Evolutionary conservation across 2,797 vertebrate genomes (phyloP), one percentile per base, ranked within the genome.

Genomic region (Dipus sagitta): DNA sequence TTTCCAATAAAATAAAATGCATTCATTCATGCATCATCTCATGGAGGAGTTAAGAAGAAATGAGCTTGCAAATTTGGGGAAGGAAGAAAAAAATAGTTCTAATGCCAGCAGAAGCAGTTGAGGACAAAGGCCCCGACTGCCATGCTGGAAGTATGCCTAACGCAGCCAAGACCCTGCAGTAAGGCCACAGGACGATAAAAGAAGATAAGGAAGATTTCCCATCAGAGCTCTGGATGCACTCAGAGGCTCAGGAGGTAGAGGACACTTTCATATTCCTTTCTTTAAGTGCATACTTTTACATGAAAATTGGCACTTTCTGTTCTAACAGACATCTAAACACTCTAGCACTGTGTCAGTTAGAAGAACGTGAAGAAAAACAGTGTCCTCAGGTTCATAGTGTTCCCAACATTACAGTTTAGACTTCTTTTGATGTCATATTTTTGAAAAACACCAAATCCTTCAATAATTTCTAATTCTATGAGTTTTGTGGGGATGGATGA

Each of bases 1-100:
- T 96, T 93, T 95, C 93, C 96, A 96, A 95, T 83, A 95, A 96
- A 88, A 92, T 94, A 88, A 95, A 96, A 94, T 76, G 67, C 5
- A 17, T 67, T 92, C 86, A 14, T 67, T 92, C 86, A 78, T 80
- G 76, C 34, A 85, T 94, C 70, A 76, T 86, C 86, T 95, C n/a
- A 34, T 77, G 77, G 88, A 68, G 88, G 71, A 81, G 90, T 89
- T 86, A 96, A 94, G 83, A 92, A 95, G 85, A 94, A 96, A 86
- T 3, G 7, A 96, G 23, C 79, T 93, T 95, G 82, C 71, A 93
- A 76, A 84, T 90, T 77, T 93, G 23, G 62, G n/a, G 71, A 60
- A 92, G 54, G 32, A 86, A 78, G 71, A 71, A 83, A 83, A 87
- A 60, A 94, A 86, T 74, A 79, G 24, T 26, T 21, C 23, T 62